phyloP scores from a whole-genome alignment of 1,140 invertebrate genomes.

The Akabosia matsudoensis region DNA sequence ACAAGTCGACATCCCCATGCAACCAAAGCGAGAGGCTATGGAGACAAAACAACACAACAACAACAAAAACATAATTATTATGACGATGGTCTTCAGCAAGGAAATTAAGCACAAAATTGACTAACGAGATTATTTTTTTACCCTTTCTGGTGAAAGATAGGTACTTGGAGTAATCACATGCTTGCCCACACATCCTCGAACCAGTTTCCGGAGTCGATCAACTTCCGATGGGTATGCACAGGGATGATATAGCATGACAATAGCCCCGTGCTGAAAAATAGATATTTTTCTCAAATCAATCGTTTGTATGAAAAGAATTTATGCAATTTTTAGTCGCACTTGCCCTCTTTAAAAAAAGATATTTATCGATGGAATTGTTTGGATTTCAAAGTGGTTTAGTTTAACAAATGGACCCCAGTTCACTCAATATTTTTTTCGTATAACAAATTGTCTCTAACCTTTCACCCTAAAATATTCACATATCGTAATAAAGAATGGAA shows the following conservation, averaged over 20 bases:
- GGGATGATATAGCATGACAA: slow-evolving; percentile 84
- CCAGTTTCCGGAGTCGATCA: slow-evolving; percentile 60
- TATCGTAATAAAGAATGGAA: too few relatives aligned
- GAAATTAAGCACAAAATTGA: background rate
- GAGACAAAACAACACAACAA: slow-evolving; percentile 47
- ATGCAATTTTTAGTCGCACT: too few relatives aligned
- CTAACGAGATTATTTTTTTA: slow-evolving; percentile 51
- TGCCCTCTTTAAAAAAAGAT: too few relatives aligned
- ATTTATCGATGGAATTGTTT: too few relatives aligned
- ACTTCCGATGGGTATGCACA: slow-evolving; percentile 71
- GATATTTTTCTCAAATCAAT: too few relatives aligned
- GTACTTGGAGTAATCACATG: slow-evolving; percentile 77
- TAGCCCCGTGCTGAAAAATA: slow-evolving; percentile 67
- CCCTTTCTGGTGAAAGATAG: slow-evolving; percentile 59
- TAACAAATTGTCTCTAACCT: too few relatives aligned
- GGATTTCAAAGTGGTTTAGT: too few relatives aligned
- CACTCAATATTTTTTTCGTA: too few relatives aligned
- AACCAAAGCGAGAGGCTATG: slow-evolving; percentile 69
- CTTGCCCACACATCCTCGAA: slow-evolving; percentile 68
- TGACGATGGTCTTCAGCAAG: background rate
- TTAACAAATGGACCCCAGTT: too few relatives aligned
- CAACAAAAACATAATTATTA: slow-evolving; percentile 29
- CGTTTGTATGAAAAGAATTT: too few relatives aligned
- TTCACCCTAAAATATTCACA: too few relatives aligned
- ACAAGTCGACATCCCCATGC: slow-evolving; percentile 71